phyloP scores from a whole-genome alignment of 2,797 vertebrate species.

The Tympanoctomys barrerae region DNA sequence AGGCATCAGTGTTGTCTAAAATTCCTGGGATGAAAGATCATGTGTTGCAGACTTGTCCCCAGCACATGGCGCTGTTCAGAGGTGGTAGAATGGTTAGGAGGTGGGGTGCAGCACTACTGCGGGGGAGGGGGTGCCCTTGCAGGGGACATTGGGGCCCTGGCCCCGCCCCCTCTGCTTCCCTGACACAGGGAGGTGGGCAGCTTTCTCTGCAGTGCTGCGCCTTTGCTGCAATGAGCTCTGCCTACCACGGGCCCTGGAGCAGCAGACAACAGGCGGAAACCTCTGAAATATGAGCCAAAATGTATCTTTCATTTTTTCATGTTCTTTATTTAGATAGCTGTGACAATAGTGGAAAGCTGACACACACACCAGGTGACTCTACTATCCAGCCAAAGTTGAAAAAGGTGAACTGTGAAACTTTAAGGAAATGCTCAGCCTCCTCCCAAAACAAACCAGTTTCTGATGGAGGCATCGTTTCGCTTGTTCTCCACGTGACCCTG shows the following conservation, averaged over 20 bases:
- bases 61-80: background rate
- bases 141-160: background rate
- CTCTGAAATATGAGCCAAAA: background rate
- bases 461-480: background rate
- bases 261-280: background rate
- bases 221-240: no score
- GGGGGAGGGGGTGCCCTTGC: background rate
- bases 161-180: background rate
- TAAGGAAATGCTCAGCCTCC: background rate
- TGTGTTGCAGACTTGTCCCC: background rate
- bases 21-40: background rate
- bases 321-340: background rate
- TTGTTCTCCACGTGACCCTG: background rate
- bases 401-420: background rate
- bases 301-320: background rate
- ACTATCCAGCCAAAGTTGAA: background rate
- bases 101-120: background rate
- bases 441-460: background rate
- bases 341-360: background rate
- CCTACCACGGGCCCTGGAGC: background rate
- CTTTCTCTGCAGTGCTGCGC: background rate
- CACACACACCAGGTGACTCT: background rate
- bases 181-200: background rate
- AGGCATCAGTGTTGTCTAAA: background rate
- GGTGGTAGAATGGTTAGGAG: background rate